Conservation (phyloP, 2,888 invertebrate genomes). For the Cremastobaeus sp. region DNA sequence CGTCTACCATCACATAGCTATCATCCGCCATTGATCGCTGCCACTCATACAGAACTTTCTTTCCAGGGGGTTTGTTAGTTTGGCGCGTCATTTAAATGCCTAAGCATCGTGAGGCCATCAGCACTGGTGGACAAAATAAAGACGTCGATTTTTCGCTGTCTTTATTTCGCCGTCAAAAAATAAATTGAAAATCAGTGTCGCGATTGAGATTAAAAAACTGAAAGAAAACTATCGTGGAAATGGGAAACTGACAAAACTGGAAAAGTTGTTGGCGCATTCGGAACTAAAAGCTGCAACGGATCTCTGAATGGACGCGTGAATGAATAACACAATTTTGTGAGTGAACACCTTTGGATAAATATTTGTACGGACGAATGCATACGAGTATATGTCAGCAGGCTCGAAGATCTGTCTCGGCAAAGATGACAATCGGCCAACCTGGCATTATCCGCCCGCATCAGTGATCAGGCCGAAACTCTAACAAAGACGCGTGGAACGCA, state of each 20-base stretch:
- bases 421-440: constrained; percentile 61
- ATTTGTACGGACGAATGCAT: constrained; percentile 50
- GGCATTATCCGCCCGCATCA: constrained; percentile 61
- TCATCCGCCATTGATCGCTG: constrained; percentile 75
- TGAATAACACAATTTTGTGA: constrained; percentile 67
- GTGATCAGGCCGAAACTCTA: constrained; percentile 45
- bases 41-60: constrained; percentile 72
- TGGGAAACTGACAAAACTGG: too few species aligned
- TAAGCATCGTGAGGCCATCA: constrained; percentile 22
- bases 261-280: background rate
- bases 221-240: too few species aligned
- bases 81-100: constrained; percentile 37
- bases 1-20: constrained; percentile 74
- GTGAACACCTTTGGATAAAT: constrained; percentile 65
- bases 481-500: constrained; percentile 68
- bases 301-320: constrained; percentile 21
- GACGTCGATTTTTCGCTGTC: constrained; percentile 9
- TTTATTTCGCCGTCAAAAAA: background rate
- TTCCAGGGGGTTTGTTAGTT: constrained; percentile 40
- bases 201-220: too few species aligned
- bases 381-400: constrained; percentile 34
- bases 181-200: too few species aligned
- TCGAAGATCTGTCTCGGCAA: constrained; percentile 46
- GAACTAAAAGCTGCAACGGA: background rate
- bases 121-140: background rate